Percentiles rank a stretch among this genome's conserved stretches.
Conservation (phyloP, 23 tunicate species). For the Clavelina lepadiformis region DNA sequence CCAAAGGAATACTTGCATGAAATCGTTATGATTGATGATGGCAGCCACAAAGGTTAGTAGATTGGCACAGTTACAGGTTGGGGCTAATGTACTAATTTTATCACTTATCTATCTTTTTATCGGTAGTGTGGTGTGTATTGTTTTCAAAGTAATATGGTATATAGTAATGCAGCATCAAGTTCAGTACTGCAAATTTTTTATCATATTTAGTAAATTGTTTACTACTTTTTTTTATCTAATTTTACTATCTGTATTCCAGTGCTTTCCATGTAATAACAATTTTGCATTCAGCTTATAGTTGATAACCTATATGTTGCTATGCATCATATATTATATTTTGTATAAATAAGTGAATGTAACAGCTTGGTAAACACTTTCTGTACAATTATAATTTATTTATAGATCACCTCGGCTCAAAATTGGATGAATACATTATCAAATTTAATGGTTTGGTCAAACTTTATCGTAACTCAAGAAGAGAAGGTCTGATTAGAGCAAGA, state of each 20-base stretch:
- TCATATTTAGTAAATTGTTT: too few species aligned
- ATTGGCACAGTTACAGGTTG: too few species aligned
- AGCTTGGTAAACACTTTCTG: neutral
- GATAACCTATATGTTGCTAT: neutral
- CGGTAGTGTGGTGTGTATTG: too few species aligned
- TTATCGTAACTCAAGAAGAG: conserved; percentile 76
- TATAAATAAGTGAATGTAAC: neutral
- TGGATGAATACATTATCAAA: conserved; percentile 66
- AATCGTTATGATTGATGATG: conserved; percentile 96
- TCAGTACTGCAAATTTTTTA: too few species aligned
- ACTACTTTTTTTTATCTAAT: too few species aligned
- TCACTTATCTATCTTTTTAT: too few species aligned
- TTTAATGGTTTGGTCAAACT: conserved; percentile 93
- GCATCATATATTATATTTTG: neutral
- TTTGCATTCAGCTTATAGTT: neutral
- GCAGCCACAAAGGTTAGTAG: conserved; percentile 78
- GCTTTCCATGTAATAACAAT: too few species aligned
- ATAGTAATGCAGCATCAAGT: too few species aligned
- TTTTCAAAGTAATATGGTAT: too few species aligned
- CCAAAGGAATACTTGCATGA: conserved; percentile 87
- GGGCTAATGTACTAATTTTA: too few species aligned
- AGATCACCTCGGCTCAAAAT: conserved; percentile 62
- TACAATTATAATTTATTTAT: neutral
- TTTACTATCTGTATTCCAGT: too few species aligned
- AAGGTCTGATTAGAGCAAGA: conserved; percentile 93